phyloP scores from a whole-genome alignment of 1,140 invertebrate species.

The Saxidomus purpurata region DNA sequence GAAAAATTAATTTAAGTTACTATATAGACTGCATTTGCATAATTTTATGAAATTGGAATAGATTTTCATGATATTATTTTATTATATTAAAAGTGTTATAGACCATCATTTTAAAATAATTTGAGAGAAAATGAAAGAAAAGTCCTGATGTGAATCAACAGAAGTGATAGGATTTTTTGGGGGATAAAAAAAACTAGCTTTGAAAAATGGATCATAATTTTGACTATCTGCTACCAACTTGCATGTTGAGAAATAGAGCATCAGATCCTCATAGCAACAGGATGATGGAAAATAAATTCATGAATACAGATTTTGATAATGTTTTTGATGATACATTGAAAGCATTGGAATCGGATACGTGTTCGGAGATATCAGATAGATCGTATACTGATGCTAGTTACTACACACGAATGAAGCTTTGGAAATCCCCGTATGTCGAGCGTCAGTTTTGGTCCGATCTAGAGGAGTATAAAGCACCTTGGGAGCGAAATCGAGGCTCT shows the following conservation, averaged over 20 bases:
- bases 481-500: constrained; percentile 20
- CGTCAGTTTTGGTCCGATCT: constrained; percentile 20
- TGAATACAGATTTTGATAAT: neutral
- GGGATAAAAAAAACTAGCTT: no score
- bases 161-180: no score
- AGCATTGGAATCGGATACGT: constrained; percentile 55
- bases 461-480: constrained; percentile 38
- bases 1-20: no score
- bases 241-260: constrained; percentile 29
- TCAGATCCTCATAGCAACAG: neutral
- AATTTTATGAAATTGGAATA: no score
- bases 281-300: neutral
- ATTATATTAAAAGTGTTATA: no score
- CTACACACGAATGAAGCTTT: constrained; percentile 57
- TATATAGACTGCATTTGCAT: no score
- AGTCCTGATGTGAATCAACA: no score
- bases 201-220: constrained; percentile 43
- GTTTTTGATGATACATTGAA: constrained; percentile 47
- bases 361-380: constrained; percentile 48
- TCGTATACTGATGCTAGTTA: constrained; percentile 60
- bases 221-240: constrained; percentile 60
- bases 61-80: no score
- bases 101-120: no score
- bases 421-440: constrained; percentile 54
- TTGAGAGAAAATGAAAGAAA: no score